Percentiles rank a stretch among this genome's conserved stretches.
Evolutionary conservation across 2,797 vertebrate species (phyloP).

Genomic region (Pristis pectinata): DNA sequence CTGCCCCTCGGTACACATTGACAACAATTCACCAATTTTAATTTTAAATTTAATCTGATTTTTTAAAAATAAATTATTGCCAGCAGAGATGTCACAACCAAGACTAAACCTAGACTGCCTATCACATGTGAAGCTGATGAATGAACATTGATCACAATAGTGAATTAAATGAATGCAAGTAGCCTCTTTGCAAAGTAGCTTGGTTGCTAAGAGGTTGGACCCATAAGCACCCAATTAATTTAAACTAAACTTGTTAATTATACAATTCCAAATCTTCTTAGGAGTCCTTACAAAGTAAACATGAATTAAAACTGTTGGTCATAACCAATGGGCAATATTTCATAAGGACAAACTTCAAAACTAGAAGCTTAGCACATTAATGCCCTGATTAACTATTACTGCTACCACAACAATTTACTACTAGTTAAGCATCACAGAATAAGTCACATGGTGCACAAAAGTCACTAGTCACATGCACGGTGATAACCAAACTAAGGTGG

Average conservation of each 20-base stretch:
- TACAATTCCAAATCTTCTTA: neutral
- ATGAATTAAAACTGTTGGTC: neutral
- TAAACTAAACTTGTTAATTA: neutral
- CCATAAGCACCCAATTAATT: neutral
- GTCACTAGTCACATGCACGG: conserved; percentile 20
- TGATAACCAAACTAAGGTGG: conserved; percentile 12
- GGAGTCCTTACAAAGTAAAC: no score
- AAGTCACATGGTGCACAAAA: neutral
- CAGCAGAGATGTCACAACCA: neutral
- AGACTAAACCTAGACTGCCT: neutral
- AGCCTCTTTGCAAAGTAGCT: neutral
- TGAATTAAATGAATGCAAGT: neutral
- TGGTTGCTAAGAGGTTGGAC: neutral
- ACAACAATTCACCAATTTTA: no score
- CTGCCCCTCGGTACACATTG: no score
- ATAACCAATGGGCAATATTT: neutral
- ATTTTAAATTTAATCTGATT: no score
- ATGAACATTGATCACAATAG: neutral
- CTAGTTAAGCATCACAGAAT: conserved; percentile 29
- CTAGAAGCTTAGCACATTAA: conserved; percentile 11
- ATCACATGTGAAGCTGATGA: neutral
- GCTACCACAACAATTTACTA: neutral
- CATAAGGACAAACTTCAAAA: conserved; percentile 31
- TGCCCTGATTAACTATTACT: neutral
- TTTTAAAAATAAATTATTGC: neutral